Evolutionary conservation across 2,113 vertebrate genomes (phyloP).

Genomic region (Onychostruthus taczanowskii): DNA sequence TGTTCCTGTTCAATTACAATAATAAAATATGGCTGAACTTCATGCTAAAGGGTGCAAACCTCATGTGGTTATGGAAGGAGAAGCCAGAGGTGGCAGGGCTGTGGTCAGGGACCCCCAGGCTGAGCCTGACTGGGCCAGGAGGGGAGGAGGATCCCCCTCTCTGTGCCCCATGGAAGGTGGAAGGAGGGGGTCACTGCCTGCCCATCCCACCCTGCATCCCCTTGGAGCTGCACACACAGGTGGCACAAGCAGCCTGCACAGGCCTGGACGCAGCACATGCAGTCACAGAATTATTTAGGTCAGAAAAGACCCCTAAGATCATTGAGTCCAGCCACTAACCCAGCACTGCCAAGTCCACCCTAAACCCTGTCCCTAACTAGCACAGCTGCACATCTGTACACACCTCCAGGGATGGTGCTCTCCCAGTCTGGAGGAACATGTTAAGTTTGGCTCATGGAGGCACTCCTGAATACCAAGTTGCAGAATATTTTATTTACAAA

Average conservation of each 20-base stretch:
- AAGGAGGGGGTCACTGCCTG: not conserved
- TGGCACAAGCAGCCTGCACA: not conserved
- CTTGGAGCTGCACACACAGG: not conserved
- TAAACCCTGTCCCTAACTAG: not conserved
- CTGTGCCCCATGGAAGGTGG: not conserved
- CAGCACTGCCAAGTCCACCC: not conserved
- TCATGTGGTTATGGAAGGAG: rapidly evolving
- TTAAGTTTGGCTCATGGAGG: not conserved
- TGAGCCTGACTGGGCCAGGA: not conserved
- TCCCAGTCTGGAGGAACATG: not conserved
- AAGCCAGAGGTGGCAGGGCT: not conserved
- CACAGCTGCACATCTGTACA: not conserved
- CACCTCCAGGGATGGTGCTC: not conserved
- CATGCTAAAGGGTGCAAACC: not conserved
- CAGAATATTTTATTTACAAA: not conserved
- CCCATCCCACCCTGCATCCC: not conserved
- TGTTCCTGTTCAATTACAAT: not conserved
- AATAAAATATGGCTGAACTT: not conserved
- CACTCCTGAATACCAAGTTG: not conserved
- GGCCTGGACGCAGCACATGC: not conserved
- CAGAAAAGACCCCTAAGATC: not conserved
- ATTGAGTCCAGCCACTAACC: not conserved
- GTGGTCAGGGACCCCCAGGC: not conserved
- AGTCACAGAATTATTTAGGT: not conserved
- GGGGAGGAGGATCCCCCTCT: not conserved